These are phyloP conservation scores for Dusona sp. DNA, from an alignment of 2,888 invertebrate species.

Conservation along the genomic window DNA sequence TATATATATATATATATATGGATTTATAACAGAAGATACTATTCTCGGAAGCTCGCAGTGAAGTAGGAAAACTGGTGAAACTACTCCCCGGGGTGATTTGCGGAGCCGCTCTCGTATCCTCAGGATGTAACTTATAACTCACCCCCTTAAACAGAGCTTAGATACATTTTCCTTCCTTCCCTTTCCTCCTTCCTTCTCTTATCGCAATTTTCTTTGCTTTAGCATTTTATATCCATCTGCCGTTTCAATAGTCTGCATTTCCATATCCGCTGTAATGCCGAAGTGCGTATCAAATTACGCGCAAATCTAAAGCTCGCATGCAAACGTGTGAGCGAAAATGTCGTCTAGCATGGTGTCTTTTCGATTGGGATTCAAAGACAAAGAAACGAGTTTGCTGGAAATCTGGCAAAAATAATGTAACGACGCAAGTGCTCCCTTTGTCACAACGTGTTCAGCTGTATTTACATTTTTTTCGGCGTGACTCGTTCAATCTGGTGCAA, in stretches of 20 bases:
- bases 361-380: constrained; percentile 24
- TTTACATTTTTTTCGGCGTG: constrained; percentile 1
- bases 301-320: not conserved
- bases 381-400: constrained; percentile 33
- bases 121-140: constrained; percentile 61
- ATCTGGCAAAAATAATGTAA: constrained; percentile 46
- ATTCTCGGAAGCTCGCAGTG: constrained; percentile 26
- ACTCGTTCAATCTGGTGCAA: not conserved
- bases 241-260: not conserved
- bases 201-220: constrained; percentile 15
- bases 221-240: not conserved
- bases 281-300: not conserved
- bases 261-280: not conserved
- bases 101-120: constrained; percentile 57
- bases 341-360: not conserved
- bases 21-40: constrained; percentile 36
- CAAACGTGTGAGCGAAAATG: not conserved
- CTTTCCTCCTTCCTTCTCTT: constrained; percentile 20
- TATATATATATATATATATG: constrained; percentile 17
- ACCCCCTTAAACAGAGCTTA: constrained; percentile 58
- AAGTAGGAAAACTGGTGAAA: constrained; percentile 58
- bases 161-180: constrained; percentile 38
- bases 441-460: constrained; percentile 21
- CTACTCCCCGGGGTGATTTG: constrained; percentile 65
- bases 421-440: constrained; percentile 25